Evolutionary conservation across 2,797 vertebrate species (phyloP).

Genomic region (Lateolabrax maculatus): DNA sequence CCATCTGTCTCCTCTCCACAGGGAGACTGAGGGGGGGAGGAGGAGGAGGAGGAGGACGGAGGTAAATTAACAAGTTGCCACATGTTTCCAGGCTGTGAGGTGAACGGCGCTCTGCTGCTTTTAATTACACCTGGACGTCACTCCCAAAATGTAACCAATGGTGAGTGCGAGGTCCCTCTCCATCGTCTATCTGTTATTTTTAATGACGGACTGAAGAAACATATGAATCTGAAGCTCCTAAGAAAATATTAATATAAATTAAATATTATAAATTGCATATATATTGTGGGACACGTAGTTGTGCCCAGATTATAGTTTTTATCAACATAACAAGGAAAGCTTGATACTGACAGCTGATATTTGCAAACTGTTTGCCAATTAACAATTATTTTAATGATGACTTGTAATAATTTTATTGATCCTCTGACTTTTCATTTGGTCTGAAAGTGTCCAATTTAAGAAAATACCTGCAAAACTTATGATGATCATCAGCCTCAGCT

Average conservation of each 20-base stretch:
- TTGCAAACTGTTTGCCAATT: too few species aligned
- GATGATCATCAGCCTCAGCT: not conserved
- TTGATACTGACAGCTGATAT: too few species aligned
- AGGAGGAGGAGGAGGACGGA: conserved; percentile 19
- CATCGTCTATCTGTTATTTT: too few species aligned
- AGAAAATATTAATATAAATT: not conserved
- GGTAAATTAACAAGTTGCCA: conserved; percentile 80
- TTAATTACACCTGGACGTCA: conserved; percentile 73
- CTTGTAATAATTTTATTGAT: too few species aligned
- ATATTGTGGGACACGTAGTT: not conserved
- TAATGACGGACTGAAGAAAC: not conserved
- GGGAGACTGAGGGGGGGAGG: conserved; percentile 27
- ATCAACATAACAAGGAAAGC: not conserved
- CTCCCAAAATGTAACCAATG: conserved; percentile 8
- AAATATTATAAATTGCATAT: too few species aligned
- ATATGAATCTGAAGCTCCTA: not conserved
- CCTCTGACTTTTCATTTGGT: too few species aligned
- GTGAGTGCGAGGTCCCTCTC: too few species aligned
- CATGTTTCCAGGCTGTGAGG: conserved; percentile 75
- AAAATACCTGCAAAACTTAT: too few species aligned
- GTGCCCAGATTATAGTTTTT: too few species aligned
- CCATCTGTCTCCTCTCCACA: conserved; percentile 67
- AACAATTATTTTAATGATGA: too few species aligned
- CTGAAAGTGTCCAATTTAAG: too few species aligned
- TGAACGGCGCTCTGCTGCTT: conserved; percentile 59